Conservation (phyloP, 2,888 invertebrate species). For the Lepidochrysops patricia region DNA sequence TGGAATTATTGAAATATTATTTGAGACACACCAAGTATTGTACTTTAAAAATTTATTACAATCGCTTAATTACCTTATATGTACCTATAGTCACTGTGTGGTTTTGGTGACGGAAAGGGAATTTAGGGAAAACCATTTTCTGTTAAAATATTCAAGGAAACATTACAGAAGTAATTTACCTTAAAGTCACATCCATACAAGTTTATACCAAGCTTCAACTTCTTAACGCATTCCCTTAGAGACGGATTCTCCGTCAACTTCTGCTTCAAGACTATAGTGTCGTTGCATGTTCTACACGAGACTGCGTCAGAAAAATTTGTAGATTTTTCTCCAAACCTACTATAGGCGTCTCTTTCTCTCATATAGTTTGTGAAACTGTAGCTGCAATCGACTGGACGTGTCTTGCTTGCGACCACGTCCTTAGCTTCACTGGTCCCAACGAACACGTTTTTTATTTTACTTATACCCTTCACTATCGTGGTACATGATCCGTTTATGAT, state of each 20-base stretch:
- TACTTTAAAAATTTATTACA: too few species aligned
- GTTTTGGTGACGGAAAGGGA: too few species aligned
- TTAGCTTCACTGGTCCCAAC: constrained; percentile 22
- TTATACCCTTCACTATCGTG: constrained; percentile 42
- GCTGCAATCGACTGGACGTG: constrained; percentile 24
- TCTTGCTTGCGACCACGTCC: constrained; percentile 11
- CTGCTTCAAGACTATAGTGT: constrained; percentile 40
- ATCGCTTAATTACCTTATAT: too few species aligned
- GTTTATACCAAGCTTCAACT: constrained; percentile 59
- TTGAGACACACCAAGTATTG: too few species aligned
- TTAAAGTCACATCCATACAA: constrained; percentile 65
- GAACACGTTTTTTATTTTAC: constrained; percentile 43
- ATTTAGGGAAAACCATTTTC: neutral
- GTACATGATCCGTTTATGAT: constrained; percentile 55
- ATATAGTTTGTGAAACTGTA: constrained; percentile 56
- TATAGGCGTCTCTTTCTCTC: constrained; percentile 41
- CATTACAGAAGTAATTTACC: constrained; percentile 30
- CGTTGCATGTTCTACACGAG: constrained; percentile 49
- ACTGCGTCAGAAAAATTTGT: constrained; percentile 21
- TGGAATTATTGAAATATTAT: too few species aligned
- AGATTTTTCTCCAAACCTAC: constrained; percentile 16
- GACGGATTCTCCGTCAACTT: constrained; percentile 42
- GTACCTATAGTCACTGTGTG: too few species aligned
- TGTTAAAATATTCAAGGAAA: neutral
- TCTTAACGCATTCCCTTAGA: constrained; percentile 47